phyloP scores from a whole-genome alignment of 2,888 invertebrate genomes.

The Melipona beecheii region DNA sequence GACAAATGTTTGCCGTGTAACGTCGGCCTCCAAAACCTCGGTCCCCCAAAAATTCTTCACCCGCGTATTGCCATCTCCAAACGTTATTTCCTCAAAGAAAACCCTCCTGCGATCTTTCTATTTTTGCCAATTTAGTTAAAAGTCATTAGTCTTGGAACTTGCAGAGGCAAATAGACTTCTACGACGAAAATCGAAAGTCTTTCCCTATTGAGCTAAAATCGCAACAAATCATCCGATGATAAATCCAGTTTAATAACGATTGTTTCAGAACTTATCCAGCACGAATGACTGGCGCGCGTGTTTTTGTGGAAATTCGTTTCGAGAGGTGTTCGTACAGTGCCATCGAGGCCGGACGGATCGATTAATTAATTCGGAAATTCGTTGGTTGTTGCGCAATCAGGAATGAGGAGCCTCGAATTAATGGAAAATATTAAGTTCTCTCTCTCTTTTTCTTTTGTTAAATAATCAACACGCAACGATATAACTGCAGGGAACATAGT shows the following conservation, averaged over 20 bases:
- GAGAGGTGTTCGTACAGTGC: background rate
- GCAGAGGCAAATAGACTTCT: no score
- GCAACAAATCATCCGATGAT: no score
- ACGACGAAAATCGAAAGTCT: no score
- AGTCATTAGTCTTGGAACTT: no score
- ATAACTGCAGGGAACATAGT: background rate
- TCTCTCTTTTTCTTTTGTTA: background rate
- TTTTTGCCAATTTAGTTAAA: no score
- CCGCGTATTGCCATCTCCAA: no score
- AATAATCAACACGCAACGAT: background rate
- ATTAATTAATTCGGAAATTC: background rate
- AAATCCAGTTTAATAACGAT: no score
- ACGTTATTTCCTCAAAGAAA: no score
- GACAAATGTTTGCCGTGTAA: conserved; percentile 6
- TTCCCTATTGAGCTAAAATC: no score
- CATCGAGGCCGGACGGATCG: background rate
- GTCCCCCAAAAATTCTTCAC: background rate
- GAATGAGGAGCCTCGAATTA: background rate
- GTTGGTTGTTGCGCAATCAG: background rate
- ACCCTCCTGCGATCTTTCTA: no score
- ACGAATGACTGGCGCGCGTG: background rate
- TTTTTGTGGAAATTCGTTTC: background rate
- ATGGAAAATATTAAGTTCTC: no score
- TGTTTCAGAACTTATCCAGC: no score
- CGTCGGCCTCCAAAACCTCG: background rate